Conservation (phyloP, 2,113 vertebrate species). For the Scomber colias region DNA sequence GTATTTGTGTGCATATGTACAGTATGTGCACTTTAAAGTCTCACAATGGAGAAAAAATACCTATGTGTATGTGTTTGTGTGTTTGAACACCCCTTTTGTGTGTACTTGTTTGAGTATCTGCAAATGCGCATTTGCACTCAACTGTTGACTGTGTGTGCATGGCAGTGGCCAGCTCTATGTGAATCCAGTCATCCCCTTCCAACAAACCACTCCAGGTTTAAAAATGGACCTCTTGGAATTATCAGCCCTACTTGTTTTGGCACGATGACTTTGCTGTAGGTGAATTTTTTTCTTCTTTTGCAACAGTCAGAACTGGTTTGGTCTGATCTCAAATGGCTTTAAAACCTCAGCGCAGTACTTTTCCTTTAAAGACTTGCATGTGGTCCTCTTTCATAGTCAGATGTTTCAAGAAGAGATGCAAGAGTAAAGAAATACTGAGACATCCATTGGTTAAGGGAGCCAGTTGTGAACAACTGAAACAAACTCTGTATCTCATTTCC, state of each 20-base stretch:
- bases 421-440: not conserved
- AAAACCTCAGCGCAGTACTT: conserved; percentile 36
- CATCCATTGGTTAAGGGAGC: conserved; percentile 19
- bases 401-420: conserved; percentile 8
- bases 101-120: conserved; percentile 10
- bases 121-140: conserved; percentile 28
- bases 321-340: conserved; percentile 72
- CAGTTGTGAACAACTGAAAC: conserved; percentile 3
- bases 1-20: conserved; percentile 5
- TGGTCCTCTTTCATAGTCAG: conserved; percentile 23
- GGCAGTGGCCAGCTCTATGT: conserved; percentile 71
- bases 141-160: conserved; percentile 45
- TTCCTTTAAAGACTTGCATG: conserved; percentile 32
- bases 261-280: conserved; percentile 82
- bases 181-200: conserved; percentile 78
- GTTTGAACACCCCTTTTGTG: not conserved
- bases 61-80: not conserved
- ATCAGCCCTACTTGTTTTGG: conserved; percentile 88
- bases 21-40: conserved; percentile 11
- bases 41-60: conserved; percentile 21
- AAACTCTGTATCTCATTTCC: conserved; percentile 22
- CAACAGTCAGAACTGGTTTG: conserved; percentile 78
- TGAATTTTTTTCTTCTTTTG: conserved; percentile 63
- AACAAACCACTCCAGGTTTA: conserved; percentile 79
- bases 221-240: conserved; percentile 86